Conservation (phyloP, 2,888 invertebrate genomes). For the Meteorus colon region DNA sequence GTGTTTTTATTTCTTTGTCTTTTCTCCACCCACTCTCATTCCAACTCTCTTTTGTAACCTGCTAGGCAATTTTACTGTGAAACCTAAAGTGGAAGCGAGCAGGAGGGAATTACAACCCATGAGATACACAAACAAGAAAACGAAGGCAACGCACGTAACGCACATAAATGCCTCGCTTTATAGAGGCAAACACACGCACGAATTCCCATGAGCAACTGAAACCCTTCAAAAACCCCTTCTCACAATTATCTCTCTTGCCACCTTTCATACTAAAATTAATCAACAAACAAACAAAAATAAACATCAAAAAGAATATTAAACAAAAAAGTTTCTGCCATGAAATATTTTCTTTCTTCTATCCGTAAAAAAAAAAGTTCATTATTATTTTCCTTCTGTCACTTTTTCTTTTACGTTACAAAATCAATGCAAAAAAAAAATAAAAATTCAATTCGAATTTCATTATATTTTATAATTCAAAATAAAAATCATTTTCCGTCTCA, state of each 20-base stretch:
- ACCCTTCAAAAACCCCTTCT: background rate
- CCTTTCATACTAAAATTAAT: background rate
- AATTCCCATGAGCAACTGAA: background rate
- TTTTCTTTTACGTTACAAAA: no score
- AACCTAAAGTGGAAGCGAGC: background rate
- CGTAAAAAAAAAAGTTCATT: no score
- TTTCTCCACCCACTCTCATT: background rate
- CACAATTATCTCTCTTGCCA: background rate
- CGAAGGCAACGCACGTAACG: constrained; percentile 32
- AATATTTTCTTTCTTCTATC: no score
- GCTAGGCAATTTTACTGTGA: background rate
- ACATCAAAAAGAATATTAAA: background rate
- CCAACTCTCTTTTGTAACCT: background rate
- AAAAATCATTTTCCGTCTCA: no score
- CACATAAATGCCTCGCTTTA: constrained; percentile 21
- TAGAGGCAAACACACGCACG: no score
- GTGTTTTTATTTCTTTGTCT: background rate
- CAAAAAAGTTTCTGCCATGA: background rate
- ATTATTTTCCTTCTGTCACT: no score
- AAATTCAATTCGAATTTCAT: no score
- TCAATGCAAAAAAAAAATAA: no score
- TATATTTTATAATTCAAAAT: no score
- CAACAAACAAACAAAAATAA: background rate
- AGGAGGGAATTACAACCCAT: background rate
- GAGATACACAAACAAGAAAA: background rate